phyloP scores from a whole-genome alignment of 2,797 vertebrate genomes.

The Falco peregrinus region DNA sequence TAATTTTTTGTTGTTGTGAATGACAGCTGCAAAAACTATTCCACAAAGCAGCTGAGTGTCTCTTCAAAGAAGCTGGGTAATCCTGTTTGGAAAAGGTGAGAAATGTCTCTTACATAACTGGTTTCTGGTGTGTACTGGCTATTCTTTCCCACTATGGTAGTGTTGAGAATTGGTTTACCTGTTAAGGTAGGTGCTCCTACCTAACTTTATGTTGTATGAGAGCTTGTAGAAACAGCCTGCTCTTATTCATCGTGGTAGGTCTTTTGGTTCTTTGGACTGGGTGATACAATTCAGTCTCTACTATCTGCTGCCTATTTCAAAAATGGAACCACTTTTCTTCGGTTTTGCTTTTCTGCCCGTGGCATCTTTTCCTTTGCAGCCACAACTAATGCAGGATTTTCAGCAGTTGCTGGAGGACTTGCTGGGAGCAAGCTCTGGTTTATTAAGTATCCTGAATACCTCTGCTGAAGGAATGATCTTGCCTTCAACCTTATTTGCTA shows the following conservation, averaged over 20 bases:
- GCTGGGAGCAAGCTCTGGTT: too few species aligned
- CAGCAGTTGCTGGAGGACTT: not conserved
- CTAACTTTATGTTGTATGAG: fast-evolving
- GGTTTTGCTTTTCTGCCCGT: not conserved
- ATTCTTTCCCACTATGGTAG: not conserved
- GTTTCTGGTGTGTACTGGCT: not conserved
- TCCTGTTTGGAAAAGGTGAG: not conserved
- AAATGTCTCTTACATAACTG: not conserved
- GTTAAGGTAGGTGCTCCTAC: not conserved
- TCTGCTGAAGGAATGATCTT: not conserved
- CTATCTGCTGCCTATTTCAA: not conserved
- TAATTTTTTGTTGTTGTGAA: not conserved
- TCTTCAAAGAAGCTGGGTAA: not conserved
- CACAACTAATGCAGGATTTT: fast-evolving
- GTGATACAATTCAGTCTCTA: not conserved
- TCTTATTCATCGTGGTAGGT: too few species aligned
- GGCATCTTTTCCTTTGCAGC: not conserved
- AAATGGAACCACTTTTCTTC: too few species aligned
- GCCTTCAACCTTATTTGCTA: not conserved
- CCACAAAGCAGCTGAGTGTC: not conserved
- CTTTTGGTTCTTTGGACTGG: not conserved
- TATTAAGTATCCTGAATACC: too few species aligned
- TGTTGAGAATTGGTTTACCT: not conserved
- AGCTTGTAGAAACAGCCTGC: not conserved
- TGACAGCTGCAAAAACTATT: not conserved